Percentiles rank a stretch among this genome's conserved stretches.
Evolutionary conservation across 2,888 invertebrate species (phyloP).

Genomic region (Beris chalybata): DNA sequence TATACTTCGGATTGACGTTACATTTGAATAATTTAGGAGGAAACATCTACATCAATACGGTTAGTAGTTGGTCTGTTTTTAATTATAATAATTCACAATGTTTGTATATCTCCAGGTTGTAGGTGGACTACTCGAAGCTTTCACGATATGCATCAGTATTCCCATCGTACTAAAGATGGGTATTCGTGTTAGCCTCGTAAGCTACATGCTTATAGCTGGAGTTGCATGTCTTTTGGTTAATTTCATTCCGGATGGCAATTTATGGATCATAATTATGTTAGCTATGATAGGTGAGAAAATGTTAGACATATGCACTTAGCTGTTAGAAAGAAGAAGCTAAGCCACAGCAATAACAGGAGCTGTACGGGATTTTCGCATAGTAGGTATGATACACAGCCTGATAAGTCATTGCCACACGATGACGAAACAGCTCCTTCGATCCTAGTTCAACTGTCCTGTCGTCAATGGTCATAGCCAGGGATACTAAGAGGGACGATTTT

Average conservation of each 20-base stretch:
- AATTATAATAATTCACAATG: background rate
- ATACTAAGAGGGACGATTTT: no score
- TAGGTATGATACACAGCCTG: no score
- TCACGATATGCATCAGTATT: conserved; percentile 73
- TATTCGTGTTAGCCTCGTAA: conserved; percentile 68
- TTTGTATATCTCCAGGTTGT: conserved; percentile 56
- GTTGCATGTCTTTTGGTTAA: conserved; percentile 66
- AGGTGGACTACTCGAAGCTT: conserved; percentile 71
- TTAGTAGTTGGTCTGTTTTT: conserved; percentile 49
- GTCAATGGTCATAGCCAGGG: no score
- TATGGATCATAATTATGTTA: conserved; percentile 67
- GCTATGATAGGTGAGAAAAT: conserved; percentile 65
- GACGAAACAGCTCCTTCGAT: no score
- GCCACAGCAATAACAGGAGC: no score
- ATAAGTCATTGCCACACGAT: no score
- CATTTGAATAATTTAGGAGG: conserved; percentile 75
- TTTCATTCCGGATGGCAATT: conserved; percentile 58
- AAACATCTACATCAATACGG: conserved; percentile 71
- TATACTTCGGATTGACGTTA: conserved; percentile 77
- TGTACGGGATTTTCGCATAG: no score
- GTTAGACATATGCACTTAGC: background rate
- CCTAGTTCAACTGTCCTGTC: no score
- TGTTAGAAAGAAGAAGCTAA: no score
- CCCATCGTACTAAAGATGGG: conserved; percentile 72
- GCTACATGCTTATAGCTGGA: conserved; percentile 70